Evolutionary conservation across 2,113 vertebrate species (phyloP).

Genomic region (Poecilia latipinna): DNA sequence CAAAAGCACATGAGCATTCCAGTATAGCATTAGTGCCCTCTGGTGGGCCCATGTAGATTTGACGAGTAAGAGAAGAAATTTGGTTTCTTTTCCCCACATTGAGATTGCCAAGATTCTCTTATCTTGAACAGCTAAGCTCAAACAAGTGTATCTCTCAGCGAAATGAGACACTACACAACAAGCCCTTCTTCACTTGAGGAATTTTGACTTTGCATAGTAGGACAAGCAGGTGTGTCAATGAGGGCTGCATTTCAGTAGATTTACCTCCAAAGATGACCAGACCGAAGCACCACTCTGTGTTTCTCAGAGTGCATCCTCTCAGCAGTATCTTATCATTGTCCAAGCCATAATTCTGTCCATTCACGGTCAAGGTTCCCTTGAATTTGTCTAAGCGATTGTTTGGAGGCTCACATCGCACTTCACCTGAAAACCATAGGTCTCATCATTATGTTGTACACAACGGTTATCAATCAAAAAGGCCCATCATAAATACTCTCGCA

Average conservation of each 20-base stretch:
- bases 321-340: slow-evolving; percentile 92
- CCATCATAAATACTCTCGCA: neutral
- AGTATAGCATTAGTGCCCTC: neutral
- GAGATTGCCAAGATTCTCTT: neutral
- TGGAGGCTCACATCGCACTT: slow-evolving; percentile 89
- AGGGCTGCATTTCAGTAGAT: too few relatives aligned
- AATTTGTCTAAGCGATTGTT: slow-evolving; percentile 94
- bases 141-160: neutral
- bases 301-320: slow-evolving; percentile 90
- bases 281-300: slow-evolving; percentile 97
- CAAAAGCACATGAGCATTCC: neutral
- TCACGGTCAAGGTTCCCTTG: slow-evolving; percentile 84
- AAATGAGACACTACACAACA: neutral
- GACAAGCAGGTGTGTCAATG: too few relatives aligned
- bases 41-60: neutral
- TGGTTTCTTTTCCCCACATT: neutral
- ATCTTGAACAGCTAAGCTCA: neutral
- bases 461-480: neutral
- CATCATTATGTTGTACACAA: neutral
- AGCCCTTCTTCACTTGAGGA: too few relatives aligned
- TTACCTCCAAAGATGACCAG: slow-evolving; percentile 92
- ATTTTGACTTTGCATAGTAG: too few relatives aligned
- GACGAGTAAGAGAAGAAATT: neutral
- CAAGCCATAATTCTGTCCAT: slow-evolving; percentile 78
- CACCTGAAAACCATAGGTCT: slow-evolving; percentile 76